A percentile compares a stretch with the other conserved stretches of the same genome.
Evolutionary conservation across 2,888 invertebrate genomes (phyloP).

Genomic region (Chymomyza caudatula): DNA sequence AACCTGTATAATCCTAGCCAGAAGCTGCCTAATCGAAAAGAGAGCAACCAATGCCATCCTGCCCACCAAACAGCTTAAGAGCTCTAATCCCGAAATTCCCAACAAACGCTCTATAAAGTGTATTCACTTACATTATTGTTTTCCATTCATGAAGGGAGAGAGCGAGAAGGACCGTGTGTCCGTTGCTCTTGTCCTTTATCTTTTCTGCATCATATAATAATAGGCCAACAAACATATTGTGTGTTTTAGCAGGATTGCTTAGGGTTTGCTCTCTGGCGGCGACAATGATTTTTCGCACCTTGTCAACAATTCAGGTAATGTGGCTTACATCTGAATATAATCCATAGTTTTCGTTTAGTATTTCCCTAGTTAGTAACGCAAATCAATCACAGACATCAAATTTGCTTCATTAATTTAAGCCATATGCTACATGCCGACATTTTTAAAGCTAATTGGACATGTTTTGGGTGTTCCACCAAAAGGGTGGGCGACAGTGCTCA

Average conservation of each 20-base stretch:
- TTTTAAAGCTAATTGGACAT: constrained; percentile 60
- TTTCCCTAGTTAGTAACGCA: constrained; percentile 34
- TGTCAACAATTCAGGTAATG: neutral
- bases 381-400: constrained; percentile 51
- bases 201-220: neutral
- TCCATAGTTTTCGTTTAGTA: neutral
- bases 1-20: neutral
- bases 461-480: neutral
- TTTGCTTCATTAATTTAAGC: constrained; percentile 37
- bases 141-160: neutral
- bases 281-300: neutral
- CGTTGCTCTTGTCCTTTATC: neutral
- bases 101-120: constrained; percentile 57
- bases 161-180: neutral
- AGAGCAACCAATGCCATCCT: neutral
- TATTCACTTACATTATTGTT: constrained; percentile 3
- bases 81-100: constrained; percentile 61
- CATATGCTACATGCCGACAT: constrained; percentile 51
- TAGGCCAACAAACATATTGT: neutral
- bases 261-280: neutral
- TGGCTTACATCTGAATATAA: neutral
- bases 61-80: constrained; percentile 64
- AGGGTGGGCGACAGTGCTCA: constrained; percentile 9
- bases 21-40: neutral
- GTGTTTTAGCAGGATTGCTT: neutral